Conservation (phyloP, 1,140 invertebrate species). For the Octopus sinensis region DNA sequence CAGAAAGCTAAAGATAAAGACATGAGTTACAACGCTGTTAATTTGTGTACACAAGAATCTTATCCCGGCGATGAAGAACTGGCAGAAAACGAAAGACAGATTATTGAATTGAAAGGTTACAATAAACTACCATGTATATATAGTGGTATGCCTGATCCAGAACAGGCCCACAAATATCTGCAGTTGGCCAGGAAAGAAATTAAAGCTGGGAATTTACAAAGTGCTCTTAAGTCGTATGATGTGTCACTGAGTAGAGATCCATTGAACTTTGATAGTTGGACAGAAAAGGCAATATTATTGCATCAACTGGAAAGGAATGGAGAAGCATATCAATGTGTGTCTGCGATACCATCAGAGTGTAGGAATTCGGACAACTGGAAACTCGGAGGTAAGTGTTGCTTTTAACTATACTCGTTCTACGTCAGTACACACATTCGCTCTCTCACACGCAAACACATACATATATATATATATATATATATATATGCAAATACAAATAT, state of each 20-base stretch:
- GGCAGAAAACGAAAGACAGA: slow-evolving; percentile 30
- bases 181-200: slow-evolving; percentile 17
- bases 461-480: not conserved
- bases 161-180: slow-evolving; percentile 6
- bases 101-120: slow-evolving; percentile 31
- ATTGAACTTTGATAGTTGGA: slow-evolving; percentile 26
- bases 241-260: slow-evolving; percentile 23
- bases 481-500: not conserved
- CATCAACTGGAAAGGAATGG: slow-evolving; percentile 21
- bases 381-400: slow-evolving; percentile 31
- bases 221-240: slow-evolving; percentile 15
- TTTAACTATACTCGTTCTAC: not conserved
- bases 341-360: slow-evolving; percentile 18
- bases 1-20: slow-evolving; percentile 14
- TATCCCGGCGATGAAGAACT: slow-evolving; percentile 38
- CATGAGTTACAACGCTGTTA: slow-evolving; percentile 27
- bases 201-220: slow-evolving; percentile 13
- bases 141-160: slow-evolving; percentile 12
- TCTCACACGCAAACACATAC: not conserved
- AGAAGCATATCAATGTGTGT: slow-evolving; percentile 29
- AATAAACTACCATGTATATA: slow-evolving; percentile 27
- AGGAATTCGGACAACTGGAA: slow-evolving; percentile 29
- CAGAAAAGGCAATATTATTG: slow-evolving; percentile 28
- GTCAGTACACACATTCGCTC: not conserved
- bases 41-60: slow-evolving; percentile 33